A percentile compares a stretch with the other conserved stretches of the same genome.
Conservation (phyloP, 2,888 invertebrate species). For the Troides helena region DNA sequence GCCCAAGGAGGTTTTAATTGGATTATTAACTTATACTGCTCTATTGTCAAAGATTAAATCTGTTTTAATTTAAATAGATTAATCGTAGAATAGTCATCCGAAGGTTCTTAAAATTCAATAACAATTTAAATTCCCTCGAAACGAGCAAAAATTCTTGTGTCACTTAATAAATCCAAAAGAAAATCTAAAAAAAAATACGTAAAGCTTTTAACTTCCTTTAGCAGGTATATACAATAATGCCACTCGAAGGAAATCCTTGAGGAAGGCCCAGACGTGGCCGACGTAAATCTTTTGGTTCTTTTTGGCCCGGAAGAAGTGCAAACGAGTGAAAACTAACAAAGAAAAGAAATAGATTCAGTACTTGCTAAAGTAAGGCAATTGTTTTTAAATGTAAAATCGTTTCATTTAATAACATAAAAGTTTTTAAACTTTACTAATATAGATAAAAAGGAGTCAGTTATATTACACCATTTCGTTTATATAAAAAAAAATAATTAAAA, state of each 20-base stretch:
- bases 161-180: slow-evolving; percentile 4
- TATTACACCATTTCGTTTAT: too few species aligned
- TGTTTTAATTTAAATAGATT: slow-evolving; percentile 35
- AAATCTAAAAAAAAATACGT: slow-evolving; percentile 15
- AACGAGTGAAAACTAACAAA: slow-evolving; percentile 68
- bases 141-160: slow-evolving; percentile 32
- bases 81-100: neutral
- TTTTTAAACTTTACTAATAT: neutral
- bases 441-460: too few species aligned
- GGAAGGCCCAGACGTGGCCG: slow-evolving; percentile 56
- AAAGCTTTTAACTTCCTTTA: slow-evolving; percentile 28
- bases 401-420: neutral
- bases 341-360: slow-evolving; percentile 58
- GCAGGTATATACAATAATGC: slow-evolving; percentile 29
- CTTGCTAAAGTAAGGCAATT: slow-evolving; percentile 63
- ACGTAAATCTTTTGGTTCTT: slow-evolving; percentile 67
- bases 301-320: slow-evolving; percentile 65
- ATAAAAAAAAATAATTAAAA: neutral
- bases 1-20: slow-evolving; percentile 75
- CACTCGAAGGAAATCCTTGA: slow-evolving; percentile 44
- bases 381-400: slow-evolving; percentile 46
- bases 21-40: slow-evolving; percentile 68
- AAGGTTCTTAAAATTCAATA: neutral
- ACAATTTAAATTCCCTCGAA: neutral
- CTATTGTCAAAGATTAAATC: slow-evolving; percentile 51